Percentiles rank a stretch among this genome's conserved stretches.
Evolutionary conservation across 2,113 vertebrate genomes (phyloP).

Genomic region (Microtus ochrogaster): DNA sequence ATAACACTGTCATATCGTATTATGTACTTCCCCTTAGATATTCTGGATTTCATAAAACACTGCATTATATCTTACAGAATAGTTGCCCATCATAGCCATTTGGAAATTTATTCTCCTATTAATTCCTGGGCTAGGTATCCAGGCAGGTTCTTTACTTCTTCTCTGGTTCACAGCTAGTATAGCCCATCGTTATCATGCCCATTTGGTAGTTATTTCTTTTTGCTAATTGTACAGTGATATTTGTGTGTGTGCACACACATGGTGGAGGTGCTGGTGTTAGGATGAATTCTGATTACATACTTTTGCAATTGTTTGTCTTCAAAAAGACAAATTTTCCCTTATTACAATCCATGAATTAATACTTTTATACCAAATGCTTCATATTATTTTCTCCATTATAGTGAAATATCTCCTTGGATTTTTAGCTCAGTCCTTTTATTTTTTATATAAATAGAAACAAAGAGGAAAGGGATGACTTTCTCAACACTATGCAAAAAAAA

Average conservation of each 20-base stretch:
- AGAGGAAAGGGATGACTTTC: conserved; percentile 16
- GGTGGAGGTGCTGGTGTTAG: not conserved
- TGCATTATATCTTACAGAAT: not conserved
- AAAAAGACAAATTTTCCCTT: not conserved
- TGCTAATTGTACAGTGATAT: not conserved
- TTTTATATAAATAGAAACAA: conserved; percentile 25
- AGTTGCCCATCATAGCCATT: not conserved
- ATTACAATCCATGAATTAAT: not conserved
- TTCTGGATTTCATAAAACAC: not conserved
- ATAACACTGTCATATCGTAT: not conserved
- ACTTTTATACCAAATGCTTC: not conserved
- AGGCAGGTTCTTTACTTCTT: not conserved
- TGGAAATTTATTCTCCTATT: not conserved
- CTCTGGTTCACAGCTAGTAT: not conserved
- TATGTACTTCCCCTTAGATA: not conserved
- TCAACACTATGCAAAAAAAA: not conserved
- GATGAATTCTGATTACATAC: not conserved
- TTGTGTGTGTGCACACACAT: not conserved
- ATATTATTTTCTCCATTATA: conserved; percentile 20
- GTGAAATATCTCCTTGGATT: not conserved
- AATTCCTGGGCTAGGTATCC: not conserved
- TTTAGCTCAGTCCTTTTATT: not conserved
- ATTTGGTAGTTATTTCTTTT: not conserved
- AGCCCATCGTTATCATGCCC: not conserved
- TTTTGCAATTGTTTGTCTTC: not conserved